phyloP scores from a whole-genome alignment of 1,140 invertebrate genomes.

The Glomeris maerens region DNA sequence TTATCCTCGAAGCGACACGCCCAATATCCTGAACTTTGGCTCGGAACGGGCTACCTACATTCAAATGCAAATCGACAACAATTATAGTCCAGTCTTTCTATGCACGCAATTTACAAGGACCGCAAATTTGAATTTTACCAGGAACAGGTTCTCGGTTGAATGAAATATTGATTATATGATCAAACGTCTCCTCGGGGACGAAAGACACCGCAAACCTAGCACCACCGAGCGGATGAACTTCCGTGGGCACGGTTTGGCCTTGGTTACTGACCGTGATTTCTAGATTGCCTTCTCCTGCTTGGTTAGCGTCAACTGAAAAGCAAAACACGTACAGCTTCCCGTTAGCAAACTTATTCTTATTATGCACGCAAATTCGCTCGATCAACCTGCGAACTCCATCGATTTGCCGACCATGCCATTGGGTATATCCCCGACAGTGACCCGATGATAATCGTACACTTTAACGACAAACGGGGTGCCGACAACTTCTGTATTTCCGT shows the following conservation, averaged over 20 bases:
- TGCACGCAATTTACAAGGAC: background rate
- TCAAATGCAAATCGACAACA: constrained; percentile 4
- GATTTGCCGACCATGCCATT: constrained; percentile 57
- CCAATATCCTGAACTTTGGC: constrained; percentile 16
- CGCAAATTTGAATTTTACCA: constrained; percentile 29
- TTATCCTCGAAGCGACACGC: constrained; percentile 16
- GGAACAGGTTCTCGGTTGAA: constrained; percentile 78
- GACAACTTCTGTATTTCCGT: constrained; percentile 75
- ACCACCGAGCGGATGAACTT: constrained; percentile 83
- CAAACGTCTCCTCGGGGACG: constrained; percentile 77
- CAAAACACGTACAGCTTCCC: background rate
- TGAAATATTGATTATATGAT: constrained; percentile 88
- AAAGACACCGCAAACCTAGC: constrained; percentile 87
- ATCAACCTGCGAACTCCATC: constrained; percentile 63
- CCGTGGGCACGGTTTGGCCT: constrained; percentile 87
- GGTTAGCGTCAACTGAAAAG: constrained; percentile 71
- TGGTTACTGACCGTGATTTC: constrained; percentile 91
- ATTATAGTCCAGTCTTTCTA: background rate
- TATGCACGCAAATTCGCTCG: background rate
- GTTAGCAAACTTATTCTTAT: background rate
- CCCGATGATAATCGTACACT: constrained; percentile 60
- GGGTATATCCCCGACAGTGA: constrained; percentile 63
- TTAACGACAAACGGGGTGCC: constrained; percentile 86
- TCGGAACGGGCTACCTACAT: constrained; percentile 22
- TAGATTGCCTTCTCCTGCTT: constrained; percentile 93